These are phyloP conservation scores for Sebastes taczanowskii DNA, from an alignment of 2,797 vertebrate genomes.

Conservation along the genomic window DNA sequence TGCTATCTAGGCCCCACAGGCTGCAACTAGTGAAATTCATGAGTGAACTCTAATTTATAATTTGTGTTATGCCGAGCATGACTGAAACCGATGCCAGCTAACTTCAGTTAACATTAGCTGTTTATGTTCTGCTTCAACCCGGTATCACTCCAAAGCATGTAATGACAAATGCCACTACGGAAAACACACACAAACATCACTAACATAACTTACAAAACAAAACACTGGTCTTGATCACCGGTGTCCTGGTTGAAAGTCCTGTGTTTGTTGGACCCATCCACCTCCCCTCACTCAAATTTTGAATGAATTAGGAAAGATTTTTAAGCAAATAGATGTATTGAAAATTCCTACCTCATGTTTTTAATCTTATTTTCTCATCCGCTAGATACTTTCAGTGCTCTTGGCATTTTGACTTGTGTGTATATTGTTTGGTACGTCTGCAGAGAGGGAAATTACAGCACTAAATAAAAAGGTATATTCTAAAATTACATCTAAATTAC, in stretches of 20 bases:
- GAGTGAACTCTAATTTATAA: conserved; percentile 1
- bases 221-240: neutral
- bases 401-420: neutral
- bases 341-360: neutral
- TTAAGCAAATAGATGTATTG: neutral
- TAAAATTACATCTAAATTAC: neutral
- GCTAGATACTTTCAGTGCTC: neutral
- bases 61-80: conserved; percentile 9
- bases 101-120: conserved; percentile 18
- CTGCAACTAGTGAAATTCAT: conserved; percentile 8
- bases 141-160: too few species aligned
- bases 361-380: neutral
- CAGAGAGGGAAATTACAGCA: neutral
- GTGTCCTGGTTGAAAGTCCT: neutral
- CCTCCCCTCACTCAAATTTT: neutral
- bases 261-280: neutral
- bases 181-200: neutral
- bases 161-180: neutral
- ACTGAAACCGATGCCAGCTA: conserved; percentile 4
- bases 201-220: neutral
- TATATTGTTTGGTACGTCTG: neutral
- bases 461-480: neutral
- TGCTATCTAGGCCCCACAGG: neutral
- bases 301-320: neutral
- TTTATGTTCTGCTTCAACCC: neutral